Evolutionary conservation across 2,888 invertebrate species (phyloP), one percentile per base, ranked within the genome.

Genomic region (Amblyjoppa fuscipennis): DNA sequence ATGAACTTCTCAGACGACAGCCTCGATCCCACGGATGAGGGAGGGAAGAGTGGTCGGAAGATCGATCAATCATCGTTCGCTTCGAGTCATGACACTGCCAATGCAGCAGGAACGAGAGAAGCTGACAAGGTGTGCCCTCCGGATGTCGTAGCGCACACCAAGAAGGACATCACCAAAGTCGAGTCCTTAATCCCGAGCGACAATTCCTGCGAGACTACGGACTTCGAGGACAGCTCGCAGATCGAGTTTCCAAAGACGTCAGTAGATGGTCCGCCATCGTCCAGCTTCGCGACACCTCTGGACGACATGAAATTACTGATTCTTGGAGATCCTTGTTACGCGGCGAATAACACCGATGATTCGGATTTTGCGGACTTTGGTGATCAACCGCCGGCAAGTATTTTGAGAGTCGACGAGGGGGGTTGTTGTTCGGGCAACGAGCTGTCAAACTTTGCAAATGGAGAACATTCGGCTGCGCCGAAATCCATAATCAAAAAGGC

Each of bases 1-100:
- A 81, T 89, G 5, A 89, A 90, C 59, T 92, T 93, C 80, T 92
- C 93, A 0, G 92, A 92, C 45, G 93, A 93, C 73, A 93, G 92
- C 83, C 83, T 93, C 70, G 92, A 93, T 56, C 88, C 84, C 2
- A 85, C 73, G 53, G 87, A 88, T 41, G 86, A 81, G 56, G 49
- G 28, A 16, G 61, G 16, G 20, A 71, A 70, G n/a, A 53, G 59
- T 20, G 20, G n/a, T n/a, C 25, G 41, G n/a, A 80, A 69, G 9
- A 80, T 70, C 1, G 25, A 34, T 53, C 28, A 49, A 80, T 84
- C 38, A 84, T 70, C 11, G 79, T 78, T 16, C 5, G 66, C 68
- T 2, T 5, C 56, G 11, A 73, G 20, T 28, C 76, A 83, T 20
- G 59, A 41, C 41, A 83, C 69, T 7, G 5, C 25, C 28, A 87